Conservation (phyloP, 2,797 vertebrate species). For the Gymnopithys bicolor region DNA sequence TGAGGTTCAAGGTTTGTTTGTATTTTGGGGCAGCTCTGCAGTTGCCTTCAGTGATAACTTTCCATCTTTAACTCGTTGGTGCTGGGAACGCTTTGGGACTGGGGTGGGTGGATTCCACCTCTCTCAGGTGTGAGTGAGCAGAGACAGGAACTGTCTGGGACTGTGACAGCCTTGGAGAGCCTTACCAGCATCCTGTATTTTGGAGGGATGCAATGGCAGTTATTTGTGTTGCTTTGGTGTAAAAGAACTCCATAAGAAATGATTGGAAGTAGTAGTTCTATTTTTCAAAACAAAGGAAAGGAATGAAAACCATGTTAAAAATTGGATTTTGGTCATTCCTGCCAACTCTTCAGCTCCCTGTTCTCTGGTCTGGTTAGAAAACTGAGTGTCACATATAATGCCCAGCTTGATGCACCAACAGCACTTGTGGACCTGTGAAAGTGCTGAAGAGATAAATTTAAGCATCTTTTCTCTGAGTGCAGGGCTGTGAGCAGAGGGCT, state of each 20-base stretch:
- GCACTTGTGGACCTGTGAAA: background rate
- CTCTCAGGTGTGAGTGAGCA: background rate
- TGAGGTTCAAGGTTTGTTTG: background rate
- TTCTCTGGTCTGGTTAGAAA: background rate
- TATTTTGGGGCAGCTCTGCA: background rate
- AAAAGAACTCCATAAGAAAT: background rate
- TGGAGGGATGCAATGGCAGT: background rate
- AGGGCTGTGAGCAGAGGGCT: background rate
- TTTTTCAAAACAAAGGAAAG: background rate
- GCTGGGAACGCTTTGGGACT: rapidly evolving
- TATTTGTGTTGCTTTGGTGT: background rate
- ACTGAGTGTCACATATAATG: background rate
- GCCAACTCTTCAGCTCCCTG: background rate
- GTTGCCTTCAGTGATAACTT: background rate
- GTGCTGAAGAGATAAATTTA: background rate
- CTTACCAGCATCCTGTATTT: background rate
- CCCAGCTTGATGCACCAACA: background rate
- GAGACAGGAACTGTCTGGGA: background rate
- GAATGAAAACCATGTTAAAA: background rate
- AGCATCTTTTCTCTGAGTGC: background rate
- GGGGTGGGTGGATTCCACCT: background rate
- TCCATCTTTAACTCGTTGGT: background rate
- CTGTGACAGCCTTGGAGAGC: background rate
- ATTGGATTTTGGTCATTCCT: background rate
- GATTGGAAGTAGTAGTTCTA: background rate